Conservation (phyloP, 2,888 invertebrate species). For the Dicyrtomina minuta region DNA sequence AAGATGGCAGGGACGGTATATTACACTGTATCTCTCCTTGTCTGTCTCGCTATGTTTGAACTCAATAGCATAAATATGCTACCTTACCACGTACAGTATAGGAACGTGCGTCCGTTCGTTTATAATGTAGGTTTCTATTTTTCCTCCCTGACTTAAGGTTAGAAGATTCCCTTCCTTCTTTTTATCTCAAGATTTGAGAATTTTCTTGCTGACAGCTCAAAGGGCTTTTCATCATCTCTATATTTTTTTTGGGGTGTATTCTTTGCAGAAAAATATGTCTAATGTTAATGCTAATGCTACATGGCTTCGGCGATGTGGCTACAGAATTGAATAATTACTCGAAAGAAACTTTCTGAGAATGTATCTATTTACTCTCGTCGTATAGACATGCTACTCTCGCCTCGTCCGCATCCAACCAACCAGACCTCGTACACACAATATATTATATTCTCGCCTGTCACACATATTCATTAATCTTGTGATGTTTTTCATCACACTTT, state of each 20-base stretch:
- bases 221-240: background rate
- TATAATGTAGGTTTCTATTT: background rate
- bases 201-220: constrained; percentile 8
- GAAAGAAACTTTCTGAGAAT: no score
- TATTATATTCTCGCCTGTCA: background rate
- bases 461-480: constrained; percentile 8
- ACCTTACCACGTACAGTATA: no score
- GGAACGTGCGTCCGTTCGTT: no score
- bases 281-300: background rate
- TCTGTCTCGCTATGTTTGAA: no score
- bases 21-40: no score
- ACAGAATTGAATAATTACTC: no score
- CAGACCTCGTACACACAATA: background rate
- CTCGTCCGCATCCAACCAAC: background rate
- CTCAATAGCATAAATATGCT: no score
- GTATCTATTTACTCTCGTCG: no score
- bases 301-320: no score
- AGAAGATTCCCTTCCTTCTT: background rate
- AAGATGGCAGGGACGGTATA: no score
- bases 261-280: background rate
- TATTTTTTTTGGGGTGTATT: background rate
- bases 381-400: background rate
- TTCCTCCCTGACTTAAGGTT: background rate
- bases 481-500: background rate
- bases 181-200: no score